These are phyloP conservation scores for Ascaphus truei DNA, from an alignment of 2,113 vertebrate genomes.

Conservation along the genomic window DNA sequence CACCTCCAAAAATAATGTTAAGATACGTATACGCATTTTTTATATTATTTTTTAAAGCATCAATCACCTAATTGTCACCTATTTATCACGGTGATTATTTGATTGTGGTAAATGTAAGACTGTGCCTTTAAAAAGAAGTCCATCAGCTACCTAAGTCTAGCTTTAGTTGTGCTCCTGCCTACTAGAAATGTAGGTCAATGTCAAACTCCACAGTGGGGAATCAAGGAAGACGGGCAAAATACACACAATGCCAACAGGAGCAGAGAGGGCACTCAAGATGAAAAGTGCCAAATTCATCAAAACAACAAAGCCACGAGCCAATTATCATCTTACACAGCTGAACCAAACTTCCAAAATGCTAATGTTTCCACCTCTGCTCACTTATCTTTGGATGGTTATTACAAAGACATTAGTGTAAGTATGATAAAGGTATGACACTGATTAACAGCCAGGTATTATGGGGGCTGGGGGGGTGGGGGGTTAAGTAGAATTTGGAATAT, in stretches of 20 bases:
- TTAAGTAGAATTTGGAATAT: no score
- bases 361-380: not conserved
- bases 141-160: not conserved
- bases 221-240: not conserved
- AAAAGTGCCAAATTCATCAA: slow-evolving; percentile 2
- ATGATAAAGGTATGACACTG: not conserved
- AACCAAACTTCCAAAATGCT: not conserved
- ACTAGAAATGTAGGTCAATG: not conserved
- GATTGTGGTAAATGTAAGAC: no score
- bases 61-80: no score
- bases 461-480: no score
- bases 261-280: not conserved
- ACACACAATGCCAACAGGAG: not conserved
- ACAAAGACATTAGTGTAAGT: not conserved
- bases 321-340: not conserved
- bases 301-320: slow-evolving; percentile 1
- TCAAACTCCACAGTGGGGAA: not conserved
- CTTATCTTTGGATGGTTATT: not conserved
- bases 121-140: not conserved
- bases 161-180: no score
- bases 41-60: no score
- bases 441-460: no score
- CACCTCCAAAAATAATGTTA: no score
- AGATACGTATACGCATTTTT: no score
- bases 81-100: no score